A percentile compares a stretch with the other conserved stretches of the same genome.
Evolutionary conservation across 2,888 invertebrate genomes (phyloP).

Genomic region (Tipula lateralis): DNA sequence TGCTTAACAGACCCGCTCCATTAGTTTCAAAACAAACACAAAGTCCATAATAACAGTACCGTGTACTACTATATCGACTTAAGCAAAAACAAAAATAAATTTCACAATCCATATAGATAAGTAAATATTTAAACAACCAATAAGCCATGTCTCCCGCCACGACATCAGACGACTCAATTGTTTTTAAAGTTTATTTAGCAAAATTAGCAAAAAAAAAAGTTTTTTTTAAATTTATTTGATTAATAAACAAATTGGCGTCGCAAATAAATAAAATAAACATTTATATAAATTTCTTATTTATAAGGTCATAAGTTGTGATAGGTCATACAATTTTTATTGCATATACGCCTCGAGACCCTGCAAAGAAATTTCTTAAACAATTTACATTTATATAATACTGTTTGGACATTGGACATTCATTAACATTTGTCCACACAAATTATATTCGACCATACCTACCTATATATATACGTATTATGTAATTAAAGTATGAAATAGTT

Average conservation of each 20-base stretch:
- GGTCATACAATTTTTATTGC: not conserved
- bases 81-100: not conserved
- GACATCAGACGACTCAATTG: not conserved
- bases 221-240: not conserved
- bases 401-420: not conserved
- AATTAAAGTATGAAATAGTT: not conserved
- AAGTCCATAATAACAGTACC: not conserved
- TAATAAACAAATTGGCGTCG: conserved; percentile 24
- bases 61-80: not conserved
- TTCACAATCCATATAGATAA: not conserved
- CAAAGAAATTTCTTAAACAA: not conserved
- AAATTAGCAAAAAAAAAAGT: not conserved
- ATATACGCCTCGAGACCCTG: not conserved
- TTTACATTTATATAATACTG: not conserved
- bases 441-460: not conserved
- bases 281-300: not conserved
- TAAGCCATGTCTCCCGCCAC: not conserved
- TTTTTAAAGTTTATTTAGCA: not conserved
- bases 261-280: not conserved
- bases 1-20: no score
- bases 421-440: no score
- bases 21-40: no score
- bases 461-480: not conserved
- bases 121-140: not conserved
- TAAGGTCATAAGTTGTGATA: conserved; percentile 12